Evolutionary conservation across 92 coral and sea anemone genomes (phyloP), one percentile per base, ranked within the genome.

Genomic region (Palythoa caribaeorum): DNA sequence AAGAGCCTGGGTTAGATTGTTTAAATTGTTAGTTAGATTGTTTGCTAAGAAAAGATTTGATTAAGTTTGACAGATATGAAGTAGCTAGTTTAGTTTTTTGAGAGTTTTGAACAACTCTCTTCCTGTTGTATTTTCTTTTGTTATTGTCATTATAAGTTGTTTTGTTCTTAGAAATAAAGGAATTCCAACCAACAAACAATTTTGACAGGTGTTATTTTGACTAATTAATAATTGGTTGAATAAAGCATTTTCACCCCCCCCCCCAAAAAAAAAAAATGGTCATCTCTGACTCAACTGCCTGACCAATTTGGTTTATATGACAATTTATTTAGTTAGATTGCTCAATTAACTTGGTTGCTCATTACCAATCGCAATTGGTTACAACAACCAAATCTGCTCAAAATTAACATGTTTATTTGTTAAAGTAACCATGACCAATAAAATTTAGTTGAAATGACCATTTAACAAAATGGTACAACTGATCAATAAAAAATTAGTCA

Each of bases 301-400:
- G 70, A 62, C 70, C 70, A 62, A 62, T 62, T 62, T 62, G 70
- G 70, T 62, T 62, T 62, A 62, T 62, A 62, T 62, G 70, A 62
- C 70, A 62, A 62, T 62, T 62, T 62, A 62, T 16, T 62, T 62
- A 28, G 70, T 62, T 62, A 62, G 70, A 62, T 1, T 62, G 70
- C 70, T 62, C 70, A 62, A 62, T 62, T 62, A 16, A 62, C 17
- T 62, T 62, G 28, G 70, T 62, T 62, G 35, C 70, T 62, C 70
- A 62, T 62, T 62, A 62, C 70, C 70, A 62, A 62, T 62, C 70
- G 70, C 28, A 62, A 62, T 62, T 62, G 70, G 70, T 17, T 62
- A 62, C 70, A 62, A 62, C 70, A 62, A 62, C 70, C 70, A 62
- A 62, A 62, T 62, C 70, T 62, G 70, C 70, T 62, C 70, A 62